Base-by-base conservation (phyloP, 2,113 vertebrate genomes). In the Sapayoa aenigma region DNA sequence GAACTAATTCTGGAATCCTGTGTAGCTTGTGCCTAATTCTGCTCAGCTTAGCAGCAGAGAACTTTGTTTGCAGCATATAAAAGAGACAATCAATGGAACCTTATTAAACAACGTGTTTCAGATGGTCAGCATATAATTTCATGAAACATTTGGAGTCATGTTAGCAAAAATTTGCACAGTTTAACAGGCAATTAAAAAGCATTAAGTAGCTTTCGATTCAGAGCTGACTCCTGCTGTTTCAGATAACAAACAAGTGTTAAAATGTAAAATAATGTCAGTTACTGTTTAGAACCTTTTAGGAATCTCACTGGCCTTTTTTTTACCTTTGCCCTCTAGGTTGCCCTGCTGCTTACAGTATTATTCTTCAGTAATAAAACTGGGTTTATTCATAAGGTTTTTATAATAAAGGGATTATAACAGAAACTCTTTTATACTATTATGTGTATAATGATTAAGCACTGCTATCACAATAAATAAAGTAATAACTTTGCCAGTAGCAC, bases 1-100 rank as follows among this genome's bases (percentile, higher is more conserved):
- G 93, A 97, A 96, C 95, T 79, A 96, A 97, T 96, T 41, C 86
- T 91, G 91, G 91, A 96, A 96, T 96, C 86, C 94, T 88, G 35
- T 42, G 5, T 49, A 62, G 42, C 60, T 74, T 62, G 68, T 67
- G 87, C 71, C 66, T 76, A 68, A 91, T 86, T 92, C 94, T 56
- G 63, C 39, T 85, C 69, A 76, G 87, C 80, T 90, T 71, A 91
- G 84, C 76, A 49, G 72, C 66, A 37, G 60, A 84, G 63, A 52
- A 11, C 69, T 95, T 75, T 27, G 84, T 65, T 69, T 71, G 93
- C 79, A 55, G 68, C 17, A 4, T 33, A 68, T n/a, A 30, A 89
- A 82, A 52, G 65, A 33, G 67, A 76, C 59, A 76, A 30, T 41
- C 69, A 3, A 25, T 15, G 47, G 92, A 79, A 59, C 50, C 49